Percentiles rank a stretch among this genome's conserved stretches.
phyloP scores from a whole-genome alignment of 2,797 vertebrate species.

The Gorsachius magnificus region DNA sequence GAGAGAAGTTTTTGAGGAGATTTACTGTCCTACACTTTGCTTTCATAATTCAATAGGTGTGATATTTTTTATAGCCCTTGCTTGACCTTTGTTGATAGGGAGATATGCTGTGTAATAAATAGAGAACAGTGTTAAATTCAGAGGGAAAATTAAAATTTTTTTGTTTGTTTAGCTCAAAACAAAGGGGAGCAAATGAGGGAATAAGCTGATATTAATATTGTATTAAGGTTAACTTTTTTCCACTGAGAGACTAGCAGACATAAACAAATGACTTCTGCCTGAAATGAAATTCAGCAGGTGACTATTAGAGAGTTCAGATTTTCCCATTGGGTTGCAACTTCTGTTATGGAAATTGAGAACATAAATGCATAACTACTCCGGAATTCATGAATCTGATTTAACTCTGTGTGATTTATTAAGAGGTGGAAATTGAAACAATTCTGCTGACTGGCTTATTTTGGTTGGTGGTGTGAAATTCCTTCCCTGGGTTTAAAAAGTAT shows the following conservation, averaged over 20 bases:
- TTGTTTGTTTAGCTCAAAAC: background rate
- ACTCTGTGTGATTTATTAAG: constrained; percentile 41
- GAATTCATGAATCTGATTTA: constrained; percentile 24
- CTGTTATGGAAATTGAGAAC: constrained; percentile 32
- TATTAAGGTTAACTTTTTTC: background rate
- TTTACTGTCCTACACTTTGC: background rate
- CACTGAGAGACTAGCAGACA: background rate
- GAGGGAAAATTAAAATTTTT: background rate
- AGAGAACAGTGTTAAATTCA: background rate
- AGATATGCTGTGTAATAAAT: background rate
- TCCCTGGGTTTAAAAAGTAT: constrained; percentile 8
- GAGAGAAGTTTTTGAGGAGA: background rate
- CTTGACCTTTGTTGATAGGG: background rate
- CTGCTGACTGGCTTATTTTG: constrained; percentile 32
- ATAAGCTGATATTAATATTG: background rate
- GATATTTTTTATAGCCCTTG: background rate
- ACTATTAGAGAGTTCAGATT: constrained; percentile 20
- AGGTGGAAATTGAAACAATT: constrained; percentile 45
- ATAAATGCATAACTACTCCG: background rate
- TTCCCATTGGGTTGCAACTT: constrained; percentile 8
- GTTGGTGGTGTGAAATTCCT: constrained; percentile 15
- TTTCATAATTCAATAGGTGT: background rate
- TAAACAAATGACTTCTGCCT: background rate
- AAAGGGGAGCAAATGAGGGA: background rate
- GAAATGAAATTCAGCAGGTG: constrained; percentile 18